A percentile compares a stretch with the other conserved stretches of the same genome.
These are phyloP conservation scores for Morpho achilles DNA, from an alignment of 2,888 invertebrate genomes.

Conservation along the genomic window DNA sequence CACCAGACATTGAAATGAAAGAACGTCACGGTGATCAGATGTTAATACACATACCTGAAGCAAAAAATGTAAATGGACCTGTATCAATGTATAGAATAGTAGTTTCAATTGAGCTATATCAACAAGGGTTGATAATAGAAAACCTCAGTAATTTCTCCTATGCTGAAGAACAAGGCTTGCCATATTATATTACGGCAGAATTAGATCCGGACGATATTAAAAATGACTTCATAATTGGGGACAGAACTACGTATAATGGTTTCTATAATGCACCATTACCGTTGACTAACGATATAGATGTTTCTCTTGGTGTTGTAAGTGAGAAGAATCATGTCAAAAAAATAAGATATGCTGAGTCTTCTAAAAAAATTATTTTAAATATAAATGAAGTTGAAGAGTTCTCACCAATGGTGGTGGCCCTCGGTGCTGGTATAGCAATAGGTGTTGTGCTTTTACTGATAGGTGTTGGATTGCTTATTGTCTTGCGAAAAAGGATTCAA, in stretches of 20 bases:
- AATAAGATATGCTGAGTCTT: conserved; percentile 81
- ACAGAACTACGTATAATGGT: conserved; percentile 84
- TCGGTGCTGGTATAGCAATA: conserved; percentile 83
- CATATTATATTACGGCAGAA: conserved; percentile 92
- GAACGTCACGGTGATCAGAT: conserved; percentile 81
- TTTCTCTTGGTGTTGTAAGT: conserved; percentile 86
- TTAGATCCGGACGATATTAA: conserved; percentile 82
- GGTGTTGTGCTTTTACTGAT: conserved; percentile 84
- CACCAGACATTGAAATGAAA: conserved; percentile 82
- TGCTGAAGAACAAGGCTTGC: conserved; percentile 82
- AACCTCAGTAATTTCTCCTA: conserved; percentile 82
- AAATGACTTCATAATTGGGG: conserved; percentile 87
- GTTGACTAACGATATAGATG: conserved; percentile 80
- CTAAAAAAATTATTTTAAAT: conserved; percentile 73
- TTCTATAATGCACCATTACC: conserved; percentile 88
- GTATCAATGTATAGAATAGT: conserved; percentile 86
- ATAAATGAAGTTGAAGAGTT: conserved; percentile 70
- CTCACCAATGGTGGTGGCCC: conserved; percentile 70
- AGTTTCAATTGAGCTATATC: conserved; percentile 83
- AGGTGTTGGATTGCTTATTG: conserved; percentile 81
- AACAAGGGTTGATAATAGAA: conserved; percentile 81
- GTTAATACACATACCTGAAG: conserved; percentile 82
- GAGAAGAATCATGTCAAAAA: conserved; percentile 82
- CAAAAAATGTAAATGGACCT: conserved; percentile 88
- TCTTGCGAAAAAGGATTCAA: conserved; percentile 70